Conservation (phyloP, 2,797 vertebrate genomes). For the Urophycis tenuis region DNA sequence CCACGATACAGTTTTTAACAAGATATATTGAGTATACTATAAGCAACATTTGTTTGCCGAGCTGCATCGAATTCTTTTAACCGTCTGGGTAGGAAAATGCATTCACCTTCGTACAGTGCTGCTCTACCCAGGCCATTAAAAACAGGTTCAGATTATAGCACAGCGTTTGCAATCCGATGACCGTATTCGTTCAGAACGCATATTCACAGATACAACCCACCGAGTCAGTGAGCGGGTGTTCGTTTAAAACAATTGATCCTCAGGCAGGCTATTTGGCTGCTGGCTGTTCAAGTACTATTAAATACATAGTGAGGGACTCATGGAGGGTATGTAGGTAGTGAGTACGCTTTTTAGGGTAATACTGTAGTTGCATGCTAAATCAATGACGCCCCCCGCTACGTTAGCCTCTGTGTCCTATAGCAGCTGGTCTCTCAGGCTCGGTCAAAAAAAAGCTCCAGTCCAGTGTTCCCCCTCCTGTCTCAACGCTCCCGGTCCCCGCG, state of each 20-base stretch:
- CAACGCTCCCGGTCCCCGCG: too few species aligned
- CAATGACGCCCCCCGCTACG: slow-evolving; percentile 69
- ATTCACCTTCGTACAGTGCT: slow-evolving; percentile 19
- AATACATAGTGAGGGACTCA: slow-evolving; percentile 61
- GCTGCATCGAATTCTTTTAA: slow-evolving; percentile 20
- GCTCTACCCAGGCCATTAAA: slow-evolving; percentile 38
- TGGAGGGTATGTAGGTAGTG: slow-evolving; percentile 62
- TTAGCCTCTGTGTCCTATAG: slow-evolving; percentile 53
- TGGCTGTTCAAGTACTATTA: slow-evolving; percentile 60
- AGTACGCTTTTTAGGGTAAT: slow-evolving; percentile 68
- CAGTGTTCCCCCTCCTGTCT: too few species aligned
- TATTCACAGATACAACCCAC: slow-evolving; percentile 50
- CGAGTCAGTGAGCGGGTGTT: slow-evolving; percentile 42
- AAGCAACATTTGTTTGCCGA: slow-evolving; percentile 4
- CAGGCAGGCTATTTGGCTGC: slow-evolving; percentile 42
- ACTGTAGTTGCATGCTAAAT: slow-evolving; percentile 71
- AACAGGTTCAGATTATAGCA: slow-evolving; percentile 42
- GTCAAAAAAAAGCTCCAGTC: slow-evolving; percentile 30
- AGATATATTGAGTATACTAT: slow-evolving; percentile 21
- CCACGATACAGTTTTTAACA: slow-evolving; percentile 29
- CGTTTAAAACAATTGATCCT: slow-evolving; percentile 33
- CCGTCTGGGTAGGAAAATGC: neutral
- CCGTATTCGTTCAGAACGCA: slow-evolving; percentile 32
- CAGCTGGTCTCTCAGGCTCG: too few species aligned
- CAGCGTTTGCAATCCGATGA: slow-evolving; percentile 22